Evolutionary conservation across 2,113 vertebrate genomes (phyloP).

Genomic region (Podiceps cristatus): DNA sequence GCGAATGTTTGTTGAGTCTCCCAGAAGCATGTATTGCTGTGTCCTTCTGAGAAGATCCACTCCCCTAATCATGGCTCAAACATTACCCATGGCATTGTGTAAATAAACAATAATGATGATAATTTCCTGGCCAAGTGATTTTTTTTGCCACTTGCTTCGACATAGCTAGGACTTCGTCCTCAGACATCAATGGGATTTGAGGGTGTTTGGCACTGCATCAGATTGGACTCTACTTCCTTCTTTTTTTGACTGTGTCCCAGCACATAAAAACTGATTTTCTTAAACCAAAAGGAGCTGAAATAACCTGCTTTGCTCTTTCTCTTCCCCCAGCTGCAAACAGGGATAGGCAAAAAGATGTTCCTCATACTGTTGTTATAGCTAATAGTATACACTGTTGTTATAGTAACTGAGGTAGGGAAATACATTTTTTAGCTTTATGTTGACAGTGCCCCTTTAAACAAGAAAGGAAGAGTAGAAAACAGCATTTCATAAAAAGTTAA

Average conservation of each 20-base stretch:
- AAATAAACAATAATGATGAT: background rate
- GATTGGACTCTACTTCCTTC: background rate
- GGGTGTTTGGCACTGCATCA: background rate
- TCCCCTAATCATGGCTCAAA: background rate
- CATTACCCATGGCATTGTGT: background rate
- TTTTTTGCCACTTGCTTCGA: background rate
- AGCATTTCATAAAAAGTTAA: conserved; percentile 20
- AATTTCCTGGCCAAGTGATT: background rate
- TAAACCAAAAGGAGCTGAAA: background rate
- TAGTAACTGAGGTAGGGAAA: conserved; percentile 42
- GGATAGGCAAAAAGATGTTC: background rate
- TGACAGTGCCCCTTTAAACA: conserved; percentile 30
- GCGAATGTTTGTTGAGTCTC: background rate
- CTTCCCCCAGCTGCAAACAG: background rate
- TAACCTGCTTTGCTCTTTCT: background rate
- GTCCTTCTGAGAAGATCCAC: background rate
- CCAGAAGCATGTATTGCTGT: background rate
- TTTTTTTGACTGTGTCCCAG: background rate
- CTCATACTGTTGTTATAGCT: background rate
- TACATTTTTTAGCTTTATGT: conserved; percentile 36
- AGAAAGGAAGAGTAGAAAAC: conserved; percentile 53
- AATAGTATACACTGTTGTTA: background rate
- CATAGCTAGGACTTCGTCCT: background rate
- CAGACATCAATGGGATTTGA: background rate
- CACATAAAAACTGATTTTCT: background rate